phyloP scores from a whole-genome alignment of 2,113 vertebrate species.

The Gavia stellata region DNA sequence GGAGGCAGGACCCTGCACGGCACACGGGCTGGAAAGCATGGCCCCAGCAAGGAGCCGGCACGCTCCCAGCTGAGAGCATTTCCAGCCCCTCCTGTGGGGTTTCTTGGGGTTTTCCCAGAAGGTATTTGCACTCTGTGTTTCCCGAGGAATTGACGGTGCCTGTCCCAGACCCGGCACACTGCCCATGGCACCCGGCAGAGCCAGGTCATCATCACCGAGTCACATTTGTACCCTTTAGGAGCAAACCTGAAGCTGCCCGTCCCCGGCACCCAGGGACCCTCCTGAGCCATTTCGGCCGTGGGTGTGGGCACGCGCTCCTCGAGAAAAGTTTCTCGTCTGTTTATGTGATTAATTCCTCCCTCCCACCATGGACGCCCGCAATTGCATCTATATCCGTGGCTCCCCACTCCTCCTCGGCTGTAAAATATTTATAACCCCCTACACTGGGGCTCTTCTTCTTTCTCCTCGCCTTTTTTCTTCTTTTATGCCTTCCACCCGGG shows the following conservation, averaged over 20 bases:
- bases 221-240: not conserved
- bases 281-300: not conserved
- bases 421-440: constrained; percentile 56
- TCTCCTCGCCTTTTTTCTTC: not conserved
- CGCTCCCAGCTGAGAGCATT: not conserved
- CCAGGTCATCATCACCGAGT: not conserved
- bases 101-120: not conserved
- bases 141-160: fast-evolving
- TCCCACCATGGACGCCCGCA: constrained; percentile 34
- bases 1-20: not conserved
- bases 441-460: not conserved
- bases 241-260: not conserved
- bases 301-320: not conserved
- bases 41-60: not conserved
- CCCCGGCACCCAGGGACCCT: not conserved
- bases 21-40: fast-evolving
- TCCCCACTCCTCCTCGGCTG: constrained; percentile 49
- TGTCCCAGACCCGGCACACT: fast-evolving
- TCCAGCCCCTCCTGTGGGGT: not conserved
- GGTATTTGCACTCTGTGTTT: not conserved
- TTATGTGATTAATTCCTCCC: constrained; percentile 52
- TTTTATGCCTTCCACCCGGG: not conserved
- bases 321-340: not conserved
- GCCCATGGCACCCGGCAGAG: fast-evolving
- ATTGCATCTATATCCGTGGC: constrained; percentile 7